Conservation (phyloP, 2,797 vertebrate genomes). For the Sebastes iracundus region DNA sequence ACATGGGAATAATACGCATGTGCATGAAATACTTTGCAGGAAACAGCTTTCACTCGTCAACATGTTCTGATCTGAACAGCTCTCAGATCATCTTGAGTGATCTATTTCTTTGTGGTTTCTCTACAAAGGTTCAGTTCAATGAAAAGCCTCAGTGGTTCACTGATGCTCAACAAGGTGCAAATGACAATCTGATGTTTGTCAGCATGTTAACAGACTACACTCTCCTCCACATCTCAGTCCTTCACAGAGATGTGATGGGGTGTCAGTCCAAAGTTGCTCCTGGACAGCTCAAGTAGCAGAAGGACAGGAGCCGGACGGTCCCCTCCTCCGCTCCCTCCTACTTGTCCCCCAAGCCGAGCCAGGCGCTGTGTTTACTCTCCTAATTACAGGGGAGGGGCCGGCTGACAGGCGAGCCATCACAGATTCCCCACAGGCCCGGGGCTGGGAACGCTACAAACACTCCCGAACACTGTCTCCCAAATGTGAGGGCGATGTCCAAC, state of each 20-base stretch:
- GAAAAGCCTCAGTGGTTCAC: constrained; percentile 13
- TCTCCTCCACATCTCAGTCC: constrained; percentile 32
- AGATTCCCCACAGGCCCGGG: constrained; percentile 77
- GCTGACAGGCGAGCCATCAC: constrained; percentile 85
- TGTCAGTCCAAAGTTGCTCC: constrained; percentile 59
- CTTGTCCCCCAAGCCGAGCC: constrained; percentile 72
- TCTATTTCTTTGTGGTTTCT: constrained; percentile 1
- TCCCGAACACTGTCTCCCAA: constrained; percentile 76
- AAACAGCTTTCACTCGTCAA: neutral
- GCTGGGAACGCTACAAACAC: constrained; percentile 80
- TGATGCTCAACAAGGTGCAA: constrained; percentile 23
- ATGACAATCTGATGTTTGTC: constrained; percentile 16
- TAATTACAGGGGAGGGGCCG: constrained; percentile 98
- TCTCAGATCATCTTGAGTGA: constrained; percentile 14
- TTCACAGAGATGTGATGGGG: constrained; percentile 28
- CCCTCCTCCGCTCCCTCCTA: constrained; percentile 73
- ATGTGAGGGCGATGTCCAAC: constrained; percentile 82
- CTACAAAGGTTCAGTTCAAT: constrained; percentile 23
- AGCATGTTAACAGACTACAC: constrained; percentile 3
- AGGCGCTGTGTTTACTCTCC: constrained; percentile 94
- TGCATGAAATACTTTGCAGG: neutral
- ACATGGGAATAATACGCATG: neutral
- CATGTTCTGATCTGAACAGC: neutral
- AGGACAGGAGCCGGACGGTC: constrained; percentile 75
- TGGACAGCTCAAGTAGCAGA: constrained; percentile 87